A percentile compares a stretch with the other conserved stretches of the same genome.
Conservation (phyloP, 2,888 invertebrate genomes). For the Apamea anceps region DNA sequence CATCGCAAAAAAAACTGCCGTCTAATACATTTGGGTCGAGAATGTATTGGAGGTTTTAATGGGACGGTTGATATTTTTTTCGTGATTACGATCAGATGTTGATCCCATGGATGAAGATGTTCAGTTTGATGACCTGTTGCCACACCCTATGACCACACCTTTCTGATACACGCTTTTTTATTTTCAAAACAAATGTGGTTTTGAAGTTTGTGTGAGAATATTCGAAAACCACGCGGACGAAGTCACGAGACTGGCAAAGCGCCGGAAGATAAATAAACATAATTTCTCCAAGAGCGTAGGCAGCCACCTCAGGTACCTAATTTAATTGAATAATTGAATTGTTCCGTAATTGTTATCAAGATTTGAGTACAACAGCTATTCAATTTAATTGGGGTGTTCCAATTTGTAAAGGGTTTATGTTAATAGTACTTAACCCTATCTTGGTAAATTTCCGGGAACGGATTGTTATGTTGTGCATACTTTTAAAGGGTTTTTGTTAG, state of each 20-base stretch:
- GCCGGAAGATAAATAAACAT: neutral
- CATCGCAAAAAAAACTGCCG: too few relatives aligned
- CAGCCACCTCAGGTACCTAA: conserved; percentile 4
- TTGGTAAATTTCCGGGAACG: conserved; percentile 19
- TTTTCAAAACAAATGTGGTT: neutral
- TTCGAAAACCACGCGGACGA: neutral
- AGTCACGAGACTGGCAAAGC: neutral
- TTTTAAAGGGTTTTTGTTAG: neutral
- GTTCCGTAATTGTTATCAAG: conserved; percentile 53
- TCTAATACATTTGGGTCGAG: too few relatives aligned
- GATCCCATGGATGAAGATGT: neutral
- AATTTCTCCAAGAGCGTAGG: conserved; percentile 15
- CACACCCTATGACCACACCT: neutral
- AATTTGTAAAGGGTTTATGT: conserved; percentile 41
- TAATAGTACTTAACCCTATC: conserved; percentile 47
- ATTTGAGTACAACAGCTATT: conserved; percentile 46
- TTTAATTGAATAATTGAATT: conserved; percentile 47
- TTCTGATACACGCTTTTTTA: neutral
- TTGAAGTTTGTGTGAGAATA: neutral
- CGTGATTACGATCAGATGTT: too few relatives aligned
- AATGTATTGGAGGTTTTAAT: too few relatives aligned
- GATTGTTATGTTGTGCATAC: conserved; percentile 21
- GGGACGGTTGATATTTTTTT: neutral
- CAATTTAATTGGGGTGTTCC: conserved; percentile 43
- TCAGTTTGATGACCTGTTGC: neutral